Base-by-base conservation (phyloP, 2,888 invertebrate species). In the Frankliniella fusca region DNA sequence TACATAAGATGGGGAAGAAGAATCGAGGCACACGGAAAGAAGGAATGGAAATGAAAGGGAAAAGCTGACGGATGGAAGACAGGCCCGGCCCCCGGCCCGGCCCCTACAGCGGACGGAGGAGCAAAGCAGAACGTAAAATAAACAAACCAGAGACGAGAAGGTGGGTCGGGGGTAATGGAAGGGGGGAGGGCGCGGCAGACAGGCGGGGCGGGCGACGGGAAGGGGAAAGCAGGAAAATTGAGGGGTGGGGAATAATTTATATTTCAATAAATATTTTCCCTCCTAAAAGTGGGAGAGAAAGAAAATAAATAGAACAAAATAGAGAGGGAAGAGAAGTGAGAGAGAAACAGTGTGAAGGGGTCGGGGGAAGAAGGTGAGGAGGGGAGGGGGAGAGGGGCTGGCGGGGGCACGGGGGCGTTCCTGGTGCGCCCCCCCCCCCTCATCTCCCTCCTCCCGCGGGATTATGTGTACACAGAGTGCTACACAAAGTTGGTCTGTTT, bases 231-330 rank as follows among this genome's bases (percentile, higher is more conserved):
- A 18, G 61, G 61, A 20, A 61, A 61, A 61, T 61, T 61, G 61
- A 76, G 70, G 70, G 70, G 70, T 5, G 70, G 70, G 70, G 70
- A 76, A 76, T 76, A 76, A 76, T 76, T 76, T 76, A 76, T 76
- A 76, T 76, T 76, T 76, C 70, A 76, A 76, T 76, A 76, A 76
- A 76, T 76, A 76, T 76, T 76, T 76, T 76, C 70, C 70, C 70
- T 76, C 70, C 23, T 23, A 76, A 76, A 76, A 76, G 70, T 76
- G 70, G 38, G 70, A 76, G 70, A 76, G 70, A 76, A 76, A 76
- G 70, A 76, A 76, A 76, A 76, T 76, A 76, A 76, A 76, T 76
- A 76, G 70, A 76, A 76, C 70, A 76, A 76, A 76, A 76, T 76
- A 76, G 70, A 76, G 70, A 23, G 23, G 12, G 27, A 15, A 61